phyloP scores from a whole-genome alignment of 2,888 invertebrate genomes.

The Tipula vernalis region DNA sequence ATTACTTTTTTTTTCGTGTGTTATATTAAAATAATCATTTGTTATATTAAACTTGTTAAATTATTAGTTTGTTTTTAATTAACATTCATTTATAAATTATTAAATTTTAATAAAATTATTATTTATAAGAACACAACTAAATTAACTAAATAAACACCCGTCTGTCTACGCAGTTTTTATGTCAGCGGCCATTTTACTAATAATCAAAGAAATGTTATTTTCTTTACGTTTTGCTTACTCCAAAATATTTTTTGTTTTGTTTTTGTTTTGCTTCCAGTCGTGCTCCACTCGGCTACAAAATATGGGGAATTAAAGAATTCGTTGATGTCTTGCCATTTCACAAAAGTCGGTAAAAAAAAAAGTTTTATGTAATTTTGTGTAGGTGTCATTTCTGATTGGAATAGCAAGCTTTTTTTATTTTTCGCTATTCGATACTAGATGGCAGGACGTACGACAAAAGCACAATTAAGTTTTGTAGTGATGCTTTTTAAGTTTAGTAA shows the following conservation, averaged over 20 bases:
- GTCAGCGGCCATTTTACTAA: constrained; percentile 8
- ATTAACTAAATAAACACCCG: background rate
- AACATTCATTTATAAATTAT: background rate
- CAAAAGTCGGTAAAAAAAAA: background rate
- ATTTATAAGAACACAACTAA: background rate
- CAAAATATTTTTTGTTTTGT: background rate
- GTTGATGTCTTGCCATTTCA: background rate
- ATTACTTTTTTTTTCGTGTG: background rate
- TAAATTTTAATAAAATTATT: background rate
- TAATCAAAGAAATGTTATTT: background rate
- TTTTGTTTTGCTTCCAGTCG: background rate
- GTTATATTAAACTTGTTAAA: background rate
- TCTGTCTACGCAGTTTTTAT: constrained; percentile 7
- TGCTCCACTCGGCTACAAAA: background rate
- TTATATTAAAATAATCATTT: background rate
- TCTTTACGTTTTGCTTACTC: background rate
- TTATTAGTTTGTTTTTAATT: background rate
- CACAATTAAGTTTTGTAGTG: background rate
- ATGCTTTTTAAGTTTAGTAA: background rate
- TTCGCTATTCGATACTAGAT: background rate
- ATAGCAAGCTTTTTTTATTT: background rate
- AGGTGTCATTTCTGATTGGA: background rate
- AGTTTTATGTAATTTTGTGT: background rate
- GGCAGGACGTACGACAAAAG: background rate
- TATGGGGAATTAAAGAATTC: background rate